These are phyloP conservation scores for Apantesis nais DNA, from an alignment of 2,888 invertebrate species.

Conservation along the genomic window DNA sequence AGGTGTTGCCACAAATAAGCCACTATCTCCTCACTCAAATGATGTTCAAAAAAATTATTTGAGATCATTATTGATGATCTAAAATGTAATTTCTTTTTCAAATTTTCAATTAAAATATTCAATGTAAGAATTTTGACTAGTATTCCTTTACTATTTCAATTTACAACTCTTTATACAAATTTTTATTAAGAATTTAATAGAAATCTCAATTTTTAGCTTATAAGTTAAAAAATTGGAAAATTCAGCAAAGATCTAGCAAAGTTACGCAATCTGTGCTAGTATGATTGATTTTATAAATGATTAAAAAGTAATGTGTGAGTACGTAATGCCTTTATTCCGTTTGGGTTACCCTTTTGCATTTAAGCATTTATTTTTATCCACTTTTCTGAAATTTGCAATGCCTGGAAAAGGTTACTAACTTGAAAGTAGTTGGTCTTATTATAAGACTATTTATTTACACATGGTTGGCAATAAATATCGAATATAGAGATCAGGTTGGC, in stretches of 20 bases:
- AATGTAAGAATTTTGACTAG: too few relatives aligned
- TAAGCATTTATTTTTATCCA: neutral
- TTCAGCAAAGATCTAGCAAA: too few relatives aligned
- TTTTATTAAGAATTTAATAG: neutral
- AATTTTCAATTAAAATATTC: neutral
- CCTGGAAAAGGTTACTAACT: too few relatives aligned
- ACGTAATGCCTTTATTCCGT: neutral
- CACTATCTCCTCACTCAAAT: slow-evolving; percentile 7
- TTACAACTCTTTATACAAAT: too few relatives aligned
- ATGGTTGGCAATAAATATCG: neutral
- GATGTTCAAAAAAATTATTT: neutral
- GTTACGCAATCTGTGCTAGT: neutral
- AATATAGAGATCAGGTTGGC: neutral
- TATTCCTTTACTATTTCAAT: too few relatives aligned
- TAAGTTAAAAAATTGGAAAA: too few relatives aligned
- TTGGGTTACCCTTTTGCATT: neutral
- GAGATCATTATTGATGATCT: neutral
- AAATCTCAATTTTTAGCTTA: neutral
- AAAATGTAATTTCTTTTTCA: neutral
- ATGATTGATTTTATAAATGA: neutral
- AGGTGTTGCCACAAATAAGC: slow-evolving; percentile 53
- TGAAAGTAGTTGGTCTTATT: too few relatives aligned
- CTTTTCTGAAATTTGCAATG: neutral
- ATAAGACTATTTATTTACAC: neutral
- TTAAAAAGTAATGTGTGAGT: neutral